Percentiles rank a stretch among this genome's conserved stretches.
Evolutionary conservation across 2,888 invertebrate genomes (phyloP).

Genomic region (Sympetrum striolatum): DNA sequence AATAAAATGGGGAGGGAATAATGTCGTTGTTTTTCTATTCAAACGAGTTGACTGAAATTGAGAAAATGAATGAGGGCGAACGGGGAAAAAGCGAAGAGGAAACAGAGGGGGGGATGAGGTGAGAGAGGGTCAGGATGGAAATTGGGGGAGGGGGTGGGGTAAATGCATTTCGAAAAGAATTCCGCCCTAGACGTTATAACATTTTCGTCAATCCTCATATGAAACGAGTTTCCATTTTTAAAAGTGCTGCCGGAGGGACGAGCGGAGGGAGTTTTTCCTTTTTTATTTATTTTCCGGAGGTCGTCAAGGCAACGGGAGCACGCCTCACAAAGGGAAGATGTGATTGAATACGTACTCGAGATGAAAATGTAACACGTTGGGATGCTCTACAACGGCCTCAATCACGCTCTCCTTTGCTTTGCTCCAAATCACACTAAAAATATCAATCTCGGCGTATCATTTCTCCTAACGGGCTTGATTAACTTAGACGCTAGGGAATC

Average conservation of each 20-base stretch:
- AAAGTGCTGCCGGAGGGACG: conserved; percentile 37
- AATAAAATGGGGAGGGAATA: background rate
- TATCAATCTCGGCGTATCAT: too few species aligned
- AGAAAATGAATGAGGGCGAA: conserved; percentile 15
- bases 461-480: too few species aligned
- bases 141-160: background rate
- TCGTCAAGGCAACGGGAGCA: background rate
- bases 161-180: conserved; percentile 45
- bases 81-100: background rate
- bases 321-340: background rate
- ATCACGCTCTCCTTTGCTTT: background rate
- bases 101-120: background rate
- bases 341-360: conserved; percentile 14
- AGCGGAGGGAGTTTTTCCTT: background rate
- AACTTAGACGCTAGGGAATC: too few species aligned
- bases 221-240: conserved; percentile 51
- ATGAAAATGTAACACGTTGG: background rate
- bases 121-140: background rate
- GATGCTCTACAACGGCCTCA: background rate
- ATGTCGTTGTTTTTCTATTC: conserved; percentile 39
- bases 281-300: background rate
- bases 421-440: background rate
- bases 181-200: conserved; percentile 49
- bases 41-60: conserved; percentile 39
- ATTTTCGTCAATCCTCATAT: conserved; percentile 51